Evolutionary conservation across 2,888 invertebrate species (phyloP).

Genomic region (Ferdinandea cuprea): DNA sequence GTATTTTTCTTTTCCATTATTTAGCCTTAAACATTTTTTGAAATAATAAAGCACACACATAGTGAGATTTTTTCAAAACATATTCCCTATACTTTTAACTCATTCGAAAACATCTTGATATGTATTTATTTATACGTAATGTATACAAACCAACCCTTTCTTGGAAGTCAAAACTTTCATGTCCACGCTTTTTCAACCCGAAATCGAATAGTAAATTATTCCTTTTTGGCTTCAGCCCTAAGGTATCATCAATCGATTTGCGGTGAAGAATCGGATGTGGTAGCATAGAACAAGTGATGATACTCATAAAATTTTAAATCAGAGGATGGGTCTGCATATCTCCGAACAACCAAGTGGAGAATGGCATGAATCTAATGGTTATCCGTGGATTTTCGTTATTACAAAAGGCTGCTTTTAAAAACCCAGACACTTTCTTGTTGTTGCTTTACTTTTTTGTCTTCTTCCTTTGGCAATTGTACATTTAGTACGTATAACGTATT

Average conservation of each 20-base stretch:
- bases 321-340: slow-evolving; percentile 46
- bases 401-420: slow-evolving; percentile 47
- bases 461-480: slow-evolving; percentile 51
- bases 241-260: slow-evolving; percentile 73
- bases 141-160: too few species aligned
- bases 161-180: too few species aligned
- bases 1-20: too few species aligned
- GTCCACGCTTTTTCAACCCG: slow-evolving; percentile 6
- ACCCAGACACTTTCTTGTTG: slow-evolving; percentile 32
- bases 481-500: slow-evolving; percentile 41
- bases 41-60: too few species aligned
- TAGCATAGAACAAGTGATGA: slow-evolving; percentile 72
- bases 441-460: neutral
- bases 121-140: too few species aligned
- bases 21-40: too few species aligned
- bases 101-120: too few species aligned
- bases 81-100: too few species aligned
- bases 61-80: too few species aligned
- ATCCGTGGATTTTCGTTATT: slow-evolving; percentile 63
- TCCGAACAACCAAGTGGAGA: slow-evolving; percentile 53
- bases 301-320: slow-evolving; percentile 74
- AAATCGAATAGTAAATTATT: slow-evolving; percentile 54
- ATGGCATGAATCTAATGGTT: slow-evolving; percentile 51
- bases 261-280: slow-evolving; percentile 65
- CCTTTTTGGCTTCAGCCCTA: slow-evolving; percentile 38